Evolutionary conservation across 2,888 invertebrate genomes (phyloP).

Genomic region (Callosobruchus maculatus): DNA sequence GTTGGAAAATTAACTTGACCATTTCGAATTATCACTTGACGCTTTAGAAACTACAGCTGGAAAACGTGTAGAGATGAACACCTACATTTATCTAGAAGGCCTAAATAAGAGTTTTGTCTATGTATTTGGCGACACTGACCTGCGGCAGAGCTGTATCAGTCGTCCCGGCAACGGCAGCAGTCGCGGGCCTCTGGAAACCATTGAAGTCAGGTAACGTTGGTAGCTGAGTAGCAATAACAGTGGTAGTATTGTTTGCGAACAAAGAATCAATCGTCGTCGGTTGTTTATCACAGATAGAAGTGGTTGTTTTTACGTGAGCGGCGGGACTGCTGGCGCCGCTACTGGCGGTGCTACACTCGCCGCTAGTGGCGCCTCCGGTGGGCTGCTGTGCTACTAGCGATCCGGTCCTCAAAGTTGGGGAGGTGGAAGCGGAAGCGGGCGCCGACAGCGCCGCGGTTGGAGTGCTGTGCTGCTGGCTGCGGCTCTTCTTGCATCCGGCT

Average conservation of each 20-base stretch:
- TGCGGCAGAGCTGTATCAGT: constrained; percentile 7
- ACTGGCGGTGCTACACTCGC: constrained; percentile 47
- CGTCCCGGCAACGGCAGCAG: constrained; percentile 13
- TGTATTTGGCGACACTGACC: not conserved
- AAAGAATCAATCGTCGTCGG: constrained; percentile 23
- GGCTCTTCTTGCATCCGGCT: constrained; percentile 23
- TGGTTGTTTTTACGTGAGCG: constrained; percentile 29
- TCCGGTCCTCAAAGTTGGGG: constrained; percentile 12
- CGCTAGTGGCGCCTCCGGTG: constrained; percentile 9
- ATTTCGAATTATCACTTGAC: no score
- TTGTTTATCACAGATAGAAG: constrained; percentile 46
- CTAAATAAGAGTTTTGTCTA: no score
- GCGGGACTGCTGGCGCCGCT: constrained; percentile 34
- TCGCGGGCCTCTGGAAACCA: constrained; percentile 44
- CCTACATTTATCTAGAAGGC: no score
- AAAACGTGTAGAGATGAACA: no score
- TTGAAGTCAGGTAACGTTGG: constrained; percentile 50
- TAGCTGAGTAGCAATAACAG: constrained; percentile 28
- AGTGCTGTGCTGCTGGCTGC: constrained; percentile 20
- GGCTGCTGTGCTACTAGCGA: constrained; percentile 19
- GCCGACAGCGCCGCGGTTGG: not conserved
- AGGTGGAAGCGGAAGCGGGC: not conserved
- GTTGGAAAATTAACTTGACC: no score
- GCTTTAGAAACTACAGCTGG: no score
- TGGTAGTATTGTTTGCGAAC: constrained; percentile 10